Conservation (phyloP, 2,797 vertebrate species). For the Nannoperca australis region DNA sequence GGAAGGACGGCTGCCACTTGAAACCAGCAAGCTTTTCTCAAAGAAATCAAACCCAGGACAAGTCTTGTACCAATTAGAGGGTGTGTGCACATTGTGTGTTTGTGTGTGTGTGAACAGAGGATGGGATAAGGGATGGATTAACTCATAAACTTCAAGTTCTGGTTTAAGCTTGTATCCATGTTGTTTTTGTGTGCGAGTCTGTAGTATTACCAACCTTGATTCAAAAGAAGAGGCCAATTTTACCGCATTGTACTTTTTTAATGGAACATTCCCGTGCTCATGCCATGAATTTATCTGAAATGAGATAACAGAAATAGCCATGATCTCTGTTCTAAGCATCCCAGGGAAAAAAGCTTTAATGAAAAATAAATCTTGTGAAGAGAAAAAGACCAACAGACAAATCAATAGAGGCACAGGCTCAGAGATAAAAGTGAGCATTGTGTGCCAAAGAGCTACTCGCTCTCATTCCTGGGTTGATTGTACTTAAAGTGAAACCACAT, state of each 20-base stretch:
- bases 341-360: slow-evolving; percentile 70
- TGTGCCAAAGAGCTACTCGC: slow-evolving; percentile 71
- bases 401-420: slow-evolving; percentile 68
- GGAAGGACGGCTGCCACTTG: slow-evolving; percentile 63
- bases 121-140: slow-evolving; percentile 45
- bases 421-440: slow-evolving; percentile 72
- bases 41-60: slow-evolving; percentile 74
- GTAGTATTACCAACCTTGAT: slow-evolving; percentile 24
- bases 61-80: slow-evolving; percentile 77
- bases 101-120: slow-evolving; percentile 50
- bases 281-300: slow-evolving; percentile 46
- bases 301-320: slow-evolving; percentile 48
- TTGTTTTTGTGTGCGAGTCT: slow-evolving; percentile 2
- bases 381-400: slow-evolving; percentile 67
- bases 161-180: slow-evolving; percentile 10
- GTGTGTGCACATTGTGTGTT: slow-evolving; percentile 37
- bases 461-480: slow-evolving; percentile 84
- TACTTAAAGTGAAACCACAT: slow-evolving; percentile 85
- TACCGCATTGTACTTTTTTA: slow-evolving; percentile 28
- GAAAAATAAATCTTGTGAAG: slow-evolving; percentile 78
- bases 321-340: slow-evolving; percentile 57
- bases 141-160: slow-evolving; percentile 31
- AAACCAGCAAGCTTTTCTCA: slow-evolving; percentile 66
- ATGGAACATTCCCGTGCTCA: slow-evolving; percentile 32
- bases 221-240: slow-evolving; percentile 19